A percentile compares a stretch with the other conserved stretches of the same genome.
These are phyloP conservation scores for Listronotus bonariensis DNA, from an alignment of 1,140 invertebrate genomes.

Conservation along the genomic window DNA sequence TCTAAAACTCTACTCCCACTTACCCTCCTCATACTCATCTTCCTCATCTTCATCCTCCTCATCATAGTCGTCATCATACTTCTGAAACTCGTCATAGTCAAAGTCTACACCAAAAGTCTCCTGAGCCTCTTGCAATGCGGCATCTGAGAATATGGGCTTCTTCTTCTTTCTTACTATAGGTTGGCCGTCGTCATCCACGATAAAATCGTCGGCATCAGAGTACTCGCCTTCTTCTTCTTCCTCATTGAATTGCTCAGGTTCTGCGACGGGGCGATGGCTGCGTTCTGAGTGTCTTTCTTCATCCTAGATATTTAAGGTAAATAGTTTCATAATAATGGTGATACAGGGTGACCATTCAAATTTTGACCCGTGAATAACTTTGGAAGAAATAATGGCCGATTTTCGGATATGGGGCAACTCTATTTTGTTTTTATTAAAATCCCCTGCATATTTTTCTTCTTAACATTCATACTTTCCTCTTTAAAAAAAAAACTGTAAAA, in stretches of 20 bases:
- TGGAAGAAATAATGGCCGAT: too few species aligned
- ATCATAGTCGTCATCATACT: constrained; percentile 87
- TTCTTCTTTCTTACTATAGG: constrained; percentile 87
- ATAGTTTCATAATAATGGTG: too few species aligned
- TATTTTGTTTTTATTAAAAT: too few species aligned
- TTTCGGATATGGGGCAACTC: too few species aligned
- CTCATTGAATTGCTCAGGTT: constrained; percentile 72
- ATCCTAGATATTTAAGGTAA: too few species aligned
- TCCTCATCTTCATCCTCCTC: constrained; percentile 77
- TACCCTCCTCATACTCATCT: constrained; percentile 53
- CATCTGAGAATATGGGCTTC: constrained; percentile 88
- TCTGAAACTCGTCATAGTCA: constrained; percentile 94
- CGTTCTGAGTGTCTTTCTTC: constrained; percentile 76
- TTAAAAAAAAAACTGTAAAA: too few species aligned
- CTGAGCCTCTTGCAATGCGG: constrained; percentile 95
- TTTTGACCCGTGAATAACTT: too few species aligned
- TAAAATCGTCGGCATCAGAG: constrained; percentile 94
- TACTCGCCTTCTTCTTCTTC: constrained; percentile 75
- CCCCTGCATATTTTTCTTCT: too few species aligned
- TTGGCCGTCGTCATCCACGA: constrained; percentile 94
- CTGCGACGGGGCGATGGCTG: constrained; percentile 66
- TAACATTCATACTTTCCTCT: too few species aligned
- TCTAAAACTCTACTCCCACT: too few species aligned
- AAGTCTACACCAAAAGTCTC: constrained; percentile 99
- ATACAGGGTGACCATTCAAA: too few species aligned